Conservation (phyloP, 37 sponge, comb jelly and placozoan species). For the Haliclona indistincta region DNA sequence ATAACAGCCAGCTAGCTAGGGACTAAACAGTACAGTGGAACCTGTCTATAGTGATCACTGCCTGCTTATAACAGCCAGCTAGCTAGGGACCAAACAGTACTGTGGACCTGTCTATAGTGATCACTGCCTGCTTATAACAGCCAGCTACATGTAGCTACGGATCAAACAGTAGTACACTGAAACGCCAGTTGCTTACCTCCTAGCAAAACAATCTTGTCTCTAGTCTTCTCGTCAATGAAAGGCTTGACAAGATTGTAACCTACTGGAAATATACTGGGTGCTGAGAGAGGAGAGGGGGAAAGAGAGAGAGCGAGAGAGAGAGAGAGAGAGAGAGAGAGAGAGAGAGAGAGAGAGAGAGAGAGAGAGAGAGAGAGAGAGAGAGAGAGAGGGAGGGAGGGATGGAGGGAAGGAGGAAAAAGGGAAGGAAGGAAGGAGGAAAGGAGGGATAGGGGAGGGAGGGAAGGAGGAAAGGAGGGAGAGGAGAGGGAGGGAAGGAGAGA, state of each 20-base stretch:
- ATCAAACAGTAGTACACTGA: not conserved
- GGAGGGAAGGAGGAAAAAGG: too few species aligned
- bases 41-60: too few species aligned
- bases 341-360: not conserved
- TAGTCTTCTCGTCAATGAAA: constrained; percentile 57
- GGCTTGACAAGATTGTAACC: constrained; percentile 67
- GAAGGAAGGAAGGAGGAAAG: not conserved
- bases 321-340: not conserved
- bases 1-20: too few species aligned
- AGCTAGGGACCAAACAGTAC: too few species aligned
- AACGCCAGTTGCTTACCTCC: constrained; percentile 53
- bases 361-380: not conserved
- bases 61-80: too few species aligned
- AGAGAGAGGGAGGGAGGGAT: too few species aligned
- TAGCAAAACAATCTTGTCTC: constrained; percentile 46
- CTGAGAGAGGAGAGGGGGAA: constrained; percentile 11
- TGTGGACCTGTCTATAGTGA: too few species aligned
- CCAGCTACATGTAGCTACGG: too few species aligned
- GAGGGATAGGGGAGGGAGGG: not conserved
- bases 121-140: too few species aligned
- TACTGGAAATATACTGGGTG: constrained; percentile 60
- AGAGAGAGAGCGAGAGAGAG: too few species aligned
- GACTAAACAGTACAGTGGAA: too few species aligned
- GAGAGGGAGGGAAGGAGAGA: too few species aligned
- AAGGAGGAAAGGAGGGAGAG: not conserved